phyloP scores from a whole-genome alignment of 2,113 vertebrate genomes.

The Potamarius usumacintae region DNA sequence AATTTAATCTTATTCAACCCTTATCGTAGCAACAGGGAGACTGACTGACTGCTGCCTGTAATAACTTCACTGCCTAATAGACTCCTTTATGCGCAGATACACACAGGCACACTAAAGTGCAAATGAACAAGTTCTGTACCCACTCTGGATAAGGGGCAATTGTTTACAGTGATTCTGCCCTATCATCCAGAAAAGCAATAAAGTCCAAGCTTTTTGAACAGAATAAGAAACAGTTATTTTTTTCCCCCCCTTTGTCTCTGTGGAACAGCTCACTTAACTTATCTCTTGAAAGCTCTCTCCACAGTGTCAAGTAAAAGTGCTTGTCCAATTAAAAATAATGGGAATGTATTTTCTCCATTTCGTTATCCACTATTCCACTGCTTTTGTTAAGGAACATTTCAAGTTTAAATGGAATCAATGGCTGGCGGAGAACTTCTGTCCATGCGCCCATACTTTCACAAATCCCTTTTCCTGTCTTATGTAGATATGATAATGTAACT shows the following conservation, averaged over 20 bases:
- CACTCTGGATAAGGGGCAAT: conserved; percentile 50
- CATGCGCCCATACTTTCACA: conserved; percentile 61
- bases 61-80: conserved; percentile 52
- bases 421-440: conserved; percentile 73
- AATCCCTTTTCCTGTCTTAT: conserved; percentile 67
- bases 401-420: conserved; percentile 76
- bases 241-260: conserved; percentile 56
- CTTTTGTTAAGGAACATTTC: conserved; percentile 74
- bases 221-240: conserved; percentile 59
- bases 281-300: conserved; percentile 57
- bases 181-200: conserved; percentile 56
- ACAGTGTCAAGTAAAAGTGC: conserved; percentile 73
- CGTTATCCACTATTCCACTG: conserved; percentile 61
- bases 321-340: conserved; percentile 76
- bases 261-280: conserved; percentile 70
- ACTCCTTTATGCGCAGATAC: conserved; percentile 44
- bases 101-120: conserved; percentile 42
- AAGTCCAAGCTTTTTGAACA: conserved; percentile 60
- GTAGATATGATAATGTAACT: conserved; percentile 73
- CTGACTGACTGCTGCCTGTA: conserved; percentile 42
- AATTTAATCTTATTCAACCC: conserved; percentile 53
- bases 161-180: conserved; percentile 60
- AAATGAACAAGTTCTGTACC: conserved; percentile 49
- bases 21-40: conserved; percentile 42
- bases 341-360: conserved; percentile 68